These are phyloP conservation scores for Leptestheria dahalacensis DNA, from an alignment of 1,140 invertebrate genomes.

Conservation along the genomic window DNA sequence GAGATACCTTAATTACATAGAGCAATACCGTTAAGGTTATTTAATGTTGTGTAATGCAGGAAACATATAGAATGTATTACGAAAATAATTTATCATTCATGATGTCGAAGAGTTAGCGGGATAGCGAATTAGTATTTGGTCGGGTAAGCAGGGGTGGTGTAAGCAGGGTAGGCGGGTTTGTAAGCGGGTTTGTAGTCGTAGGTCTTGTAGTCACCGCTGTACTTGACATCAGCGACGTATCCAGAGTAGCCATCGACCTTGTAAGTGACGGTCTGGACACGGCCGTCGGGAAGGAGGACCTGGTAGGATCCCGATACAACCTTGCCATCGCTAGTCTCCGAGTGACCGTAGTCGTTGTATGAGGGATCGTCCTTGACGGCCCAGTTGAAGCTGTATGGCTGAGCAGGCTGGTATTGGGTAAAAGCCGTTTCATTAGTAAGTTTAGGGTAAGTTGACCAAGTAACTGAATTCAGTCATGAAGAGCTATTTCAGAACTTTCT, in stretches of 20 bases:
- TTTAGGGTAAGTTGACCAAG: too few species aligned
- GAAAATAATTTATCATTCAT: too few species aligned
- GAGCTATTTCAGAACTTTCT: too few species aligned
- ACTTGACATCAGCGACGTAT: constrained; percentile 27
- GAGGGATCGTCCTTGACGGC: constrained; percentile 46
- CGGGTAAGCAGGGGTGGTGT: neutral
- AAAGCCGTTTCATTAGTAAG: too few species aligned
- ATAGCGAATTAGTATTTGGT: neutral
- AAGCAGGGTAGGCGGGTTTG: constrained; percentile 1
- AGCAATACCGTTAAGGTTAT: too few species aligned
- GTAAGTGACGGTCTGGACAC: too few species aligned
- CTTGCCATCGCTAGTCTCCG: constrained; percentile 44
- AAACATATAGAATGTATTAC: too few species aligned
- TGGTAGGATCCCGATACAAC: constrained; percentile 49
- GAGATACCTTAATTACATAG: too few species aligned
- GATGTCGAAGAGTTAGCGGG: too few species aligned
- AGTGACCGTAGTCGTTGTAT: too few species aligned
- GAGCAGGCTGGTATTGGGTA: neutral
- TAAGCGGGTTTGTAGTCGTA: constrained; percentile 41
- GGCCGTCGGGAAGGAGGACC: constrained; percentile 55
- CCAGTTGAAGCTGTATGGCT: constrained; percentile 54
- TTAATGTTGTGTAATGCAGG: too few species aligned
- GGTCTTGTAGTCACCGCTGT: constrained; percentile 47
- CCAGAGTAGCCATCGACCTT: constrained; percentile 56
- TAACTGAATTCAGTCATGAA: too few species aligned